These are phyloP conservation scores for Epirrita christyi DNA, from an alignment of 2,888 invertebrate genomes.

Conservation along the genomic window DNA sequence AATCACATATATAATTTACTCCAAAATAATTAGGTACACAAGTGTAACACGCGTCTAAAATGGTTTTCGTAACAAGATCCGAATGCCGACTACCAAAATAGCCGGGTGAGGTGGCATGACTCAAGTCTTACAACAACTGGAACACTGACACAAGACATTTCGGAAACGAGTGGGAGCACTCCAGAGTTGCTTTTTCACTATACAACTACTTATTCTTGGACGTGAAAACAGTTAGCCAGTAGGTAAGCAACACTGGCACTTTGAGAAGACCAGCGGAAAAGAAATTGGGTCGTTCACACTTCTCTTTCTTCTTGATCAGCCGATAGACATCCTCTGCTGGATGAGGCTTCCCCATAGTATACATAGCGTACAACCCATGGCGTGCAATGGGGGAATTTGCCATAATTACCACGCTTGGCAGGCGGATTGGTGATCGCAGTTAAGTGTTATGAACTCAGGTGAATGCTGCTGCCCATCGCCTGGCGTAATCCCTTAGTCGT, in stretches of 20 bases:
- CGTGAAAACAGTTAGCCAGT: neutral
- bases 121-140: constrained; percentile 43
- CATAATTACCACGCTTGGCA: no score
- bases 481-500: no score
- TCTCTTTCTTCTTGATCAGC: no score
- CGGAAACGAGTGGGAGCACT: constrained; percentile 35
- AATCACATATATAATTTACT: neutral
- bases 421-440: no score
- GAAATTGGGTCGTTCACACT: no score
- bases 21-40: constrained; percentile 3
- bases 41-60: constrained; percentile 53
- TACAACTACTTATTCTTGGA: constrained; percentile 35
- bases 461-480: no score
- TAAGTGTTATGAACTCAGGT: no score
- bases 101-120: constrained; percentile 52
- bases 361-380: no score
- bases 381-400: no score
- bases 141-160: constrained; percentile 16
- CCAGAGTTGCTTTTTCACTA: constrained; percentile 44
- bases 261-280: neutral
- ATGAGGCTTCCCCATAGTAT: no score
- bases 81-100: constrained; percentile 62
- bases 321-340: no score
- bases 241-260: neutral
- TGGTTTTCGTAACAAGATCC: constrained; percentile 76